phyloP scores from a whole-genome alignment of 2,888 invertebrate genomes.

The Lepidonotus clava region DNA sequence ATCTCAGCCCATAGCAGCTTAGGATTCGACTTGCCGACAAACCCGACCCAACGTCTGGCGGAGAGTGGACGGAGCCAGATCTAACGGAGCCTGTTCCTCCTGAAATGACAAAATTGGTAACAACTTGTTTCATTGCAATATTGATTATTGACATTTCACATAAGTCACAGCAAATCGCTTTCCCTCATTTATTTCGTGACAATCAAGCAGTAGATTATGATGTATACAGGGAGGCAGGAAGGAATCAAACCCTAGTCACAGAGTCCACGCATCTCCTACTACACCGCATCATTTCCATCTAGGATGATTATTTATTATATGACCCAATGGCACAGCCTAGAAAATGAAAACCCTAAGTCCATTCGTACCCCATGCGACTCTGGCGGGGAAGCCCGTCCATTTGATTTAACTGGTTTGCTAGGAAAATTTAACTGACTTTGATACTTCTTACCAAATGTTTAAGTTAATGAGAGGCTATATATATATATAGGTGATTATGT shows the following conservation, averaged over 20 bases:
- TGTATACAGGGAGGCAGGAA: background rate
- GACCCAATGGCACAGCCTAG: background rate
- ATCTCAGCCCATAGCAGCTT: no score
- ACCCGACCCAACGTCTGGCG: background rate
- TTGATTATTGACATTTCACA: background rate
- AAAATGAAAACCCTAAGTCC: background rate
- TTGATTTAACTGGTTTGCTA: background rate
- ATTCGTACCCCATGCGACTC: background rate
- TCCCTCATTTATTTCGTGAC: background rate
- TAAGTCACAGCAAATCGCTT: background rate
- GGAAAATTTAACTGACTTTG: background rate
- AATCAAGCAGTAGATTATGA: background rate
- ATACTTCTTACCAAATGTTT: background rate
- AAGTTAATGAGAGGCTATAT: background rate
- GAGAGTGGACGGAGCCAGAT: constrained; percentile 1
- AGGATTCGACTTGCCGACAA: background rate
- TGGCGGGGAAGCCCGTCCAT: background rate
- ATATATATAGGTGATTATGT: background rate
- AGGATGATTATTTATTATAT: no score
- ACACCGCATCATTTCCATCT: no score
- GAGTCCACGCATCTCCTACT: no score
- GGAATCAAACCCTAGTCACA: no score
- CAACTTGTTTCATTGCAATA: background rate
- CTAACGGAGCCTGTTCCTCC: constrained; percentile 45
- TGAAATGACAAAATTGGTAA: background rate